These are phyloP conservation scores for Paramormyrops kingsleyae DNA, from an alignment of 2,113 vertebrate genomes.

Conservation along the genomic window DNA sequence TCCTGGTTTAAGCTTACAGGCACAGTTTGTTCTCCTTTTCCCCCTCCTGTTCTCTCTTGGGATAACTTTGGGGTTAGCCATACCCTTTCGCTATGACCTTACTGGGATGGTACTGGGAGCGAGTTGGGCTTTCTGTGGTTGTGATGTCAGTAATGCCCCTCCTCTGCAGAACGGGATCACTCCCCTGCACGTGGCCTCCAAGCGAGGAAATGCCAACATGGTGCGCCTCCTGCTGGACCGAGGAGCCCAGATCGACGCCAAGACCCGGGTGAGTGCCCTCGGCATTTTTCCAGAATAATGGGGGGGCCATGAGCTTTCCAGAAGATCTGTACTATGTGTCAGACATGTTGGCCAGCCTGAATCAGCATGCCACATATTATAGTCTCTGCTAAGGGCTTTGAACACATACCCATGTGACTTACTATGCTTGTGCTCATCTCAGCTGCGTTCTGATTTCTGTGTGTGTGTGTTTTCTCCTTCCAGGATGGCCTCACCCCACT, in stretches of 20 bases:
- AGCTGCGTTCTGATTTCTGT: background rate
- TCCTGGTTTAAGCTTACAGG: background rate
- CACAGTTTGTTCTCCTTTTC: background rate
- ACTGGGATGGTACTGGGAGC: background rate
- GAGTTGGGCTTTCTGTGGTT: background rate
- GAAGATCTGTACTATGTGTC: background rate
- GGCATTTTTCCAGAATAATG: background rate
- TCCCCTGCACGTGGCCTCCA: constrained; percentile 90
- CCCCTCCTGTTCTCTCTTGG: background rate
- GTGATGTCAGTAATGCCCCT: constrained; percentile 26
- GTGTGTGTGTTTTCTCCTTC: background rate
- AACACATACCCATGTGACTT: background rate
- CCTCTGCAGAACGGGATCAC: constrained; percentile 85
- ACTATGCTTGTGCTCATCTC: background rate
- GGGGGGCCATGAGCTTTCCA: background rate
- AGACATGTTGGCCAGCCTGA: background rate
- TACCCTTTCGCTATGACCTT: background rate
- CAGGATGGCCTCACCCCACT: constrained; percentile 93
- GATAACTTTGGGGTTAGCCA: background rate
- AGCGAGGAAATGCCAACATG: constrained; percentile 96
- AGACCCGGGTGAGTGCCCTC: constrained; percentile 82
- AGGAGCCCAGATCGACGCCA: constrained; percentile 92
- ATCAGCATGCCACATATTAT: background rate
- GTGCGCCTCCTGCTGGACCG: constrained; percentile 90
- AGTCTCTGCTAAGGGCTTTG: background rate